Percentiles rank a stretch among this genome's conserved stretches.
These are phyloP conservation scores for Diglossa cyanea DNA, from an alignment of 2,797 vertebrate species.

Conservation along the genomic window DNA sequence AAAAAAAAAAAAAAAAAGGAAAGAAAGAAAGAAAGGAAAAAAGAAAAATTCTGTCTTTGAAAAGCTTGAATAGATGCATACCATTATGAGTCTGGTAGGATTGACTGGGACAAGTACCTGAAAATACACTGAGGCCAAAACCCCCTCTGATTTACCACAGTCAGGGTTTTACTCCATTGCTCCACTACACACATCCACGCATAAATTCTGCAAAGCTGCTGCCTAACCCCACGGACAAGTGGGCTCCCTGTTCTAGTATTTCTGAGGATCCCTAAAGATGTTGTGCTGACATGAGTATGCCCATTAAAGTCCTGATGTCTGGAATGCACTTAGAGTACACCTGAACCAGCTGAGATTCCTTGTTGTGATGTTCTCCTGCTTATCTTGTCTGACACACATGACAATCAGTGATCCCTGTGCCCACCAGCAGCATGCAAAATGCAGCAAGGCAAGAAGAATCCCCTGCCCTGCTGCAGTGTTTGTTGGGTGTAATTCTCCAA, in stretches of 20 bases:
- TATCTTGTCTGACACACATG: background rate
- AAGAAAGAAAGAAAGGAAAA: background rate
- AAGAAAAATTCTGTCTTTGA: slow-evolving; percentile 29
- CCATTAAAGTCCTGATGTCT: background rate
- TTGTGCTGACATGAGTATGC: background rate
- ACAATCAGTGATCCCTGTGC: background rate
- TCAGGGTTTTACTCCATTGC: background rate
- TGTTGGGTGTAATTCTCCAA: background rate
- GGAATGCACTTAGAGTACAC: background rate
- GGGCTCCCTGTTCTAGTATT: background rate
- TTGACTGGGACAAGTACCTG: background rate
- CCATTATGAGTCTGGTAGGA: background rate
- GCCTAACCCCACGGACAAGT: background rate
- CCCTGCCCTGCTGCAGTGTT: background rate
- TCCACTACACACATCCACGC: background rate
- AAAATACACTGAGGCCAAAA: background rate
- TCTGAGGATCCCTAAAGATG: background rate
- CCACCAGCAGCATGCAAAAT: background rate
- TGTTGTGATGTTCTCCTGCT: background rate
- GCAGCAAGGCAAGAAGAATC: background rate
- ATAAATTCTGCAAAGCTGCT: background rate
- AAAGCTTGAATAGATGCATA: slow-evolving; percentile 36
- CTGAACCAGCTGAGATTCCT: background rate
- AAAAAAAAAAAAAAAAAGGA: background rate
- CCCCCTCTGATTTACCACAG: background rate